Evolutionary conservation across 2,113 vertebrate genomes (phyloP).

Genomic region (Girardinichthys multiradiatus): DNA sequence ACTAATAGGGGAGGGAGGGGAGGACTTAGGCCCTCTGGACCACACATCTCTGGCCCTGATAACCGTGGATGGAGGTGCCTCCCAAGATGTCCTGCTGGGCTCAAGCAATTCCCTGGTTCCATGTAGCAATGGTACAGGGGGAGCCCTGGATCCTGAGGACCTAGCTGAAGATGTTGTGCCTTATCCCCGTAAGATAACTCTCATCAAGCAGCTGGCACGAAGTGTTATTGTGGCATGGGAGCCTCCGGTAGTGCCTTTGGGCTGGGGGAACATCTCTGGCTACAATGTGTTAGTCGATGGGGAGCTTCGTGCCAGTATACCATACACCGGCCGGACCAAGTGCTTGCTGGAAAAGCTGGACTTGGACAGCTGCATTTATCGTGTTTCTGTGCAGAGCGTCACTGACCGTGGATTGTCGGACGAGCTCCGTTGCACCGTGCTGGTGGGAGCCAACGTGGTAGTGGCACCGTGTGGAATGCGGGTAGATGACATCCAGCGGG

Average conservation of each 20-base stretch:
- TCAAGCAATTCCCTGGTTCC: conserved; percentile 65
- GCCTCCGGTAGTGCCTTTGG: conserved; percentile 86
- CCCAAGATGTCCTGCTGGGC: conserved; percentile 68
- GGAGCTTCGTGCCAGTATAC: conserved; percentile 85
- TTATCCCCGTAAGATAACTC: conserved; percentile 93
- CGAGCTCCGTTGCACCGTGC: conserved; percentile 90
- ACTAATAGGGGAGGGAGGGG: conserved; percentile 64
- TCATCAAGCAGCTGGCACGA: conserved; percentile 97
- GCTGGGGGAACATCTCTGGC: conserved; percentile 90
- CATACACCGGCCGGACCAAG: conserved; percentile 86
- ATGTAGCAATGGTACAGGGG: conserved; percentile 82
- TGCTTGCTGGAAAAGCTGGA: conserved; percentile 94
- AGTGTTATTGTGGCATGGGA: conserved; percentile 99
- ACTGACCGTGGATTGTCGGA: conserved; percentile 90
- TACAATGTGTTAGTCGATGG: conserved; percentile 93
- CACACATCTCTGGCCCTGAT: conserved; percentile 61
- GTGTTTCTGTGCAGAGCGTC: conserved; percentile 89
- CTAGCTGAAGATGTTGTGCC: conserved; percentile 94
- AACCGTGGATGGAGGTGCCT: conserved; percentile 63
- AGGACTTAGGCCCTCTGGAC: conserved; percentile 82
- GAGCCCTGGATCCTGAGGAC: conserved; percentile 86
- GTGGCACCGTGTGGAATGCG: conserved; percentile 90
- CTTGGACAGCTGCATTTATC: conserved; percentile 86
- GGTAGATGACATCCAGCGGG: conserved; percentile 89
- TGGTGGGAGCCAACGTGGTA: conserved; percentile 92